A percentile compares a stretch with the other conserved stretches of the same genome.
Conservation (phyloP, 2,888 invertebrate species). For the Oscheius sp. region DNA sequence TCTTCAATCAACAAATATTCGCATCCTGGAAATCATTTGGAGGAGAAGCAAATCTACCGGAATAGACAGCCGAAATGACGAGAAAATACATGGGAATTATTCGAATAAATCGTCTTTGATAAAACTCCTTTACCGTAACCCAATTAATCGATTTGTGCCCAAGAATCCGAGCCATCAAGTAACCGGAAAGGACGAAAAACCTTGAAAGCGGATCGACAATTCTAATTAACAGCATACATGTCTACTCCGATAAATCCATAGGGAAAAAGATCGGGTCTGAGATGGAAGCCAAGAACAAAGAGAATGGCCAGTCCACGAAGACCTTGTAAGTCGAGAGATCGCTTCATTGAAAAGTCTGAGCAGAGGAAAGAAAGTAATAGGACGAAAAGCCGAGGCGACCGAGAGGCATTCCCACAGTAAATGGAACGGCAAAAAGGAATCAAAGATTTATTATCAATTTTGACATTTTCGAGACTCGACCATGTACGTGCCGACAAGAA, state of each 20-base stretch:
- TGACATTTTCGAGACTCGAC: slow-evolving; percentile 7
- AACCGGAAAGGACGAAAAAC: slow-evolving; percentile 22
- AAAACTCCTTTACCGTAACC: not conserved
- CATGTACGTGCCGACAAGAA: slow-evolving; percentile 27
- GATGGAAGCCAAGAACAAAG: slow-evolving; percentile 19
- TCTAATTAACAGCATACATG: not conserved
- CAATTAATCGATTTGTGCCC: not conserved
- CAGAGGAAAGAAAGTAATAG: too few species aligned
- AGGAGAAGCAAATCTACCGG: not conserved
- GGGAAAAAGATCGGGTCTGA: not conserved
- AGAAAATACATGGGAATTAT: not conserved
- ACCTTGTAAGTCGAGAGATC: slow-evolving; percentile 14
- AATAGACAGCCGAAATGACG: not conserved
- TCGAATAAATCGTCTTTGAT: slow-evolving; percentile 1
- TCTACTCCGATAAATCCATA: slow-evolving; percentile 19
- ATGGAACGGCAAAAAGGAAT: not conserved
- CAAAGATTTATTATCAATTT: too few species aligned
- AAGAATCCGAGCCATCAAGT: slow-evolving; percentile 12
- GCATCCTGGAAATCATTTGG: not conserved
- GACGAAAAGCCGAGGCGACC: not conserved
- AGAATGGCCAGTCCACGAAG: slow-evolving; percentile 13
- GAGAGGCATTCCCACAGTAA: not conserved
- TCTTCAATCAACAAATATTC: not conserved
- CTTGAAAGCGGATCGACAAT: not conserved
- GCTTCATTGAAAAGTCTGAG: slow-evolving; percentile 14